A percentile compares a stretch with the other conserved stretches of the same genome.
These are phyloP conservation scores for Neofelis nebulosa DNA, from an alignment of 2,113 vertebrate species.

Conservation along the genomic window DNA sequence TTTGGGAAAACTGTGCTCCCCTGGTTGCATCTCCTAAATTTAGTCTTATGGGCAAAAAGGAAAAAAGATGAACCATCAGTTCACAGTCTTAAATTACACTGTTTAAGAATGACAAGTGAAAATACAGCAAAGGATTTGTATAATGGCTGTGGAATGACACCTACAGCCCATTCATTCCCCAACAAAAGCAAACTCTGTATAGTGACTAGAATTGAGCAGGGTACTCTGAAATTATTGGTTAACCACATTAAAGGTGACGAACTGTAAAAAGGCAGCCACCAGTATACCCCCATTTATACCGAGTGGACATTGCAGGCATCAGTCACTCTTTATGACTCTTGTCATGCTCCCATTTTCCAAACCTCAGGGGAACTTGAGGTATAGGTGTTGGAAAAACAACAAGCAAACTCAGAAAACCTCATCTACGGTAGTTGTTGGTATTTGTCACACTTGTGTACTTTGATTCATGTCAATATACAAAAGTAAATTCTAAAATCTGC, in stretches of 20 bases:
- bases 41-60: neutral
- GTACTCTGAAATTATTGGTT: neutral
- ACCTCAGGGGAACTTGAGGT: neutral
- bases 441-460: neutral
- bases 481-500: neutral
- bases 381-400: neutral
- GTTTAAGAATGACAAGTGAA: neutral
- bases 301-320: neutral
- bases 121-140: neutral
- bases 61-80: neutral
- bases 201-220: neutral
- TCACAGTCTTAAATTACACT: neutral
- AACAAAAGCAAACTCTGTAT: neutral
- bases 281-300: neutral
- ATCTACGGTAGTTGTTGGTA: conserved; percentile 1
- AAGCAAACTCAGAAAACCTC: neutral
- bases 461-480: neutral
- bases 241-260: neutral
- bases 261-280: neutral
- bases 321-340: neutral
- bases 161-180: neutral
- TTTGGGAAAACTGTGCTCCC: neutral
- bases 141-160: neutral
- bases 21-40: neutral
- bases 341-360: neutral